Conservation (phyloP, 1,140 invertebrate species). For the Cherax quadricarinatus region DNA sequence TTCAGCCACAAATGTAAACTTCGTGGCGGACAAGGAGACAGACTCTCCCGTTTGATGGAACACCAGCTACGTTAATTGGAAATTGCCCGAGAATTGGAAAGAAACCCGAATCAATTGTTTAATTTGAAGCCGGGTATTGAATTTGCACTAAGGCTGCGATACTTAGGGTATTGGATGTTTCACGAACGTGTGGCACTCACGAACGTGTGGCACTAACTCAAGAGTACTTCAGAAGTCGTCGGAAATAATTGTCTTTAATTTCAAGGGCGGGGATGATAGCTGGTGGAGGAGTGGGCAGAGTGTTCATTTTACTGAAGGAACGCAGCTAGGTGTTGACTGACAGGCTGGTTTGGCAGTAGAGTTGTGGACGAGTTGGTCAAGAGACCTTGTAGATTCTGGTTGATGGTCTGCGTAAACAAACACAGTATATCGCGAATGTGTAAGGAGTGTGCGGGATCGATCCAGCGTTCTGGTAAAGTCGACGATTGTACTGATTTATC, state of each 20-base stretch:
- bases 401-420: too few species aligned
- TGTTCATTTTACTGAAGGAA: background rate
- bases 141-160: background rate
- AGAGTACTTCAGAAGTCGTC: background rate
- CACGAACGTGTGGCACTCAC: background rate
- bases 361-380: too few species aligned
- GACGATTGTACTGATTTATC: too few species aligned
- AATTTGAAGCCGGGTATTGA: constrained; percentile 2
- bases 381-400: too few species aligned
- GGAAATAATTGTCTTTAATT: constrained; percentile 1
- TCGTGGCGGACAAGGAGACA: background rate
- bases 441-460: too few species aligned
- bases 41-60: background rate
- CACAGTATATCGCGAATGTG: too few species aligned
- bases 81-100: constrained; percentile 11
- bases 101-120: constrained; percentile 15
- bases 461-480: too few species aligned
- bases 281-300: background rate
- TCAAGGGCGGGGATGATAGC: background rate
- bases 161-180: background rate
- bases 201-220: background rate
- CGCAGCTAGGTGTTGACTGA: background rate
- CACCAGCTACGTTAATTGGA: background rate
- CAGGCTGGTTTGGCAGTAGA: too few species aligned
- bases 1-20: background rate